Conservation (phyloP, 1,140 invertebrate species). For the Hydropsyche tenuis region DNA sequence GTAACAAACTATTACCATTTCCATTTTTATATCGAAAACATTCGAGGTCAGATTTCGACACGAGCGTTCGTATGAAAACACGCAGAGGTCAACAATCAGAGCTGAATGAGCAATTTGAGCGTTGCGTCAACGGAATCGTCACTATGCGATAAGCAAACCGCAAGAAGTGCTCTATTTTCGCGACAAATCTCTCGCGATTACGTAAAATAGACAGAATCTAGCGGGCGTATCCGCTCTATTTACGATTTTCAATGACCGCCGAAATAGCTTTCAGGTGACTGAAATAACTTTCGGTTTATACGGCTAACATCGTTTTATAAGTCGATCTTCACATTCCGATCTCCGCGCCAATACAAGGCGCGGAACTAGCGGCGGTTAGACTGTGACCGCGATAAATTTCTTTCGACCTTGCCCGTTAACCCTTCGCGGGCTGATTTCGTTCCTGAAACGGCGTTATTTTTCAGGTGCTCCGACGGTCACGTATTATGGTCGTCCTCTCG, state of each 20-base stretch:
- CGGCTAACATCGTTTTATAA: not conserved
- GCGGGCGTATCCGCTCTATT: not conserved
- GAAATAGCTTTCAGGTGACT: not conserved
- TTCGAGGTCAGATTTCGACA: no score
- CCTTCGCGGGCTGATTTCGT: not conserved
- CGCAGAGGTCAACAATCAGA: slow-evolving; percentile 4
- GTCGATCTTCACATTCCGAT: slow-evolving; percentile 3
- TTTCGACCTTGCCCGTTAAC: not conserved
- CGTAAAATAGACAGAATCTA: no score
- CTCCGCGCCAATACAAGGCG: not conserved
- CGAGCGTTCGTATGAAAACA: no score
- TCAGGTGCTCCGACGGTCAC: no score
- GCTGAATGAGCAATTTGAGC: not conserved
- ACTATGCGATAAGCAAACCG: not conserved
- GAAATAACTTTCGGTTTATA: not conserved
- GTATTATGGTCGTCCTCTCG: no score
- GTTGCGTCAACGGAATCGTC: not conserved
- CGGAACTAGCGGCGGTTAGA: not conserved
- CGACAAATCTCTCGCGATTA: no score
- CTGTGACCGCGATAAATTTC: not conserved
- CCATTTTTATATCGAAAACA: no score
- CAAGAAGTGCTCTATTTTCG: no score
- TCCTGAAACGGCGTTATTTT: no score
- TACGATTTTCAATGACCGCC: not conserved
- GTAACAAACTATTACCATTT: no score